Evolutionary conservation across 2,888 invertebrate species (phyloP).

Genomic region (Girardia tigrina): DNA sequence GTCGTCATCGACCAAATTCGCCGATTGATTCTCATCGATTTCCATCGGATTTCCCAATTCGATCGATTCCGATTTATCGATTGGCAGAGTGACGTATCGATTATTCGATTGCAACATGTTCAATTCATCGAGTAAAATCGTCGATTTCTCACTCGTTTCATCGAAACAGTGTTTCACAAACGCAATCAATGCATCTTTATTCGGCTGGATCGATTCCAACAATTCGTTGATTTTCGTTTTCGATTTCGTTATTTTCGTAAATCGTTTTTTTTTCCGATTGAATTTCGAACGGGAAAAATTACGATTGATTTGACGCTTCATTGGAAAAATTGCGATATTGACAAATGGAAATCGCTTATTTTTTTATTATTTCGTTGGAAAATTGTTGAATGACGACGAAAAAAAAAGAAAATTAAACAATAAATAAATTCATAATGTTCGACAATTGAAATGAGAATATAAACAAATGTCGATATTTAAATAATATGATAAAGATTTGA

Average conservation of each 20-base stretch:
- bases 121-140: not conserved
- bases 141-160: not conserved
- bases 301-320: not conserved
- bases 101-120: not conserved
- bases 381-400: no score
- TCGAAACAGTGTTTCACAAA: slow-evolving; percentile 12
- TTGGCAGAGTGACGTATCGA: not conserved
- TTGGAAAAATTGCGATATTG: no score
- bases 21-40: not conserved
- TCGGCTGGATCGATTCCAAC: not conserved
- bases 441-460: slow-evolving; percentile 4
- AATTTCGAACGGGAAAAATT: not conserved
- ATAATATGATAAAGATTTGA: slow-evolving; percentile 14
- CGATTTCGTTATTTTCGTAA: not conserved
- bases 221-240: not conserved
- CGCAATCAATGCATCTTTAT: slow-evolving; percentile 4
- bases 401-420: no score
- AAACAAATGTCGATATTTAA: not conserved
- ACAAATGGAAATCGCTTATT: no score
- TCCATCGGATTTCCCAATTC: no score
- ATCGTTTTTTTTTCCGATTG: not conserved
- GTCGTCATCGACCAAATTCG: not conserved
- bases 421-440: no score
- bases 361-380: no score
- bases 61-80: not conserved